Evolutionary conservation across 2,888 invertebrate species (phyloP).

Genomic region (Dioctria rufipes): DNA sequence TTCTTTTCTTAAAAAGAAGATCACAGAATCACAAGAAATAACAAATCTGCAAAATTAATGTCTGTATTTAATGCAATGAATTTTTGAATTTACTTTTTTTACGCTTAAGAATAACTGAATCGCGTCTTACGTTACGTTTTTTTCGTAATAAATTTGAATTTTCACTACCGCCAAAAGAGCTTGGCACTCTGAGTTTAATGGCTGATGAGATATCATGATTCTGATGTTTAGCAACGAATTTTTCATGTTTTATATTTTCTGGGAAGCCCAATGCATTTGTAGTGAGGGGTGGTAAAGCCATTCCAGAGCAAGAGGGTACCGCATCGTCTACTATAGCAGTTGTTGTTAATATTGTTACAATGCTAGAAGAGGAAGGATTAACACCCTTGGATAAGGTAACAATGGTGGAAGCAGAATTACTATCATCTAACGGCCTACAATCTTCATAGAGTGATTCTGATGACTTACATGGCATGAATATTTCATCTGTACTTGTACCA

Average conservation of each 20-base stretch:
- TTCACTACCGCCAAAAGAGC: constrained; percentile 54
- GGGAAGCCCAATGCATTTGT: constrained; percentile 8
- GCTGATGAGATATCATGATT: constrained; percentile 45
- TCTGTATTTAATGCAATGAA: constrained; percentile 49
- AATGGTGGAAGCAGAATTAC: constrained; percentile 36
- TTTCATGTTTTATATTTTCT: constrained; percentile 25
- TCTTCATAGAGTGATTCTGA: constrained; percentile 13
- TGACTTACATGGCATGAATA: constrained; percentile 5
- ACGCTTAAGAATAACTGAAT: constrained; percentile 54
- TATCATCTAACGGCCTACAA: constrained; percentile 34
- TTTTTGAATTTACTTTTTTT: constrained; percentile 56
- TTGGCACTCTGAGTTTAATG: constrained; percentile 36
- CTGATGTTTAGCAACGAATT: neutral
- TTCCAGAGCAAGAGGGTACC: constrained; percentile 37
- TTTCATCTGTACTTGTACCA: constrained; percentile 41
- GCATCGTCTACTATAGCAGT: constrained; percentile 43
- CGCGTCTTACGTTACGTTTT: constrained; percentile 54
- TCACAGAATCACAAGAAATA: constrained; percentile 32
- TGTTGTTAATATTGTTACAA: constrained; percentile 39
- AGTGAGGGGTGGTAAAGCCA: constrained; percentile 14
- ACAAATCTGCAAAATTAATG: constrained; percentile 18
- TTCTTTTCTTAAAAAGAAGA: constrained; percentile 15
- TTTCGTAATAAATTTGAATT: constrained; percentile 49
- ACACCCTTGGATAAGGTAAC: constrained; percentile 21
- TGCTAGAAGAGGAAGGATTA: constrained; percentile 35